These are phyloP conservation scores for Aricia artaxerxes DNA, from an alignment of 2,888 invertebrate species.

Conservation along the genomic window DNA sequence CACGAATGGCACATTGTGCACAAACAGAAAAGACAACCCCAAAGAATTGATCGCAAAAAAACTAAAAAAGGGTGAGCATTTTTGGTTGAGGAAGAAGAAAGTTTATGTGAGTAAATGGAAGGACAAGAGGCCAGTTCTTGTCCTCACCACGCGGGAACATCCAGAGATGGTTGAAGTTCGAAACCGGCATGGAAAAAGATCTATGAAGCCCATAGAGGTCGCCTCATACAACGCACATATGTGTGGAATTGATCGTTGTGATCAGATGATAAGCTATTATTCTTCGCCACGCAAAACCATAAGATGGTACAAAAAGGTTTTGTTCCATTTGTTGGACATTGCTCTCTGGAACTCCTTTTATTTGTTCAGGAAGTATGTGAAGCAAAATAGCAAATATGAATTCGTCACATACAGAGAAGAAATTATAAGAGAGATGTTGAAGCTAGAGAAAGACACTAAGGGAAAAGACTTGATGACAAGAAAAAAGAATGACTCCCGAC, in stretches of 20 bases:
- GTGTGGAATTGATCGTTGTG: constrained; percentile 43
- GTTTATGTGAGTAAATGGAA: too few species aligned
- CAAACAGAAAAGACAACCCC: too few species aligned
- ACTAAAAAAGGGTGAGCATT: too few species aligned
- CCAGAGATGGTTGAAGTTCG: constrained; percentile 40
- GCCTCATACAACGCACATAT: constrained; percentile 38
- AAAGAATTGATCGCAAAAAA: too few species aligned
- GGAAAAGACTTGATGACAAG: constrained; percentile 37
- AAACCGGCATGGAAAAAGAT: constrained; percentile 42
- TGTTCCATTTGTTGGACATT: constrained; percentile 48
- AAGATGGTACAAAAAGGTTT: constrained; percentile 50
- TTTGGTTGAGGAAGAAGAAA: too few species aligned
- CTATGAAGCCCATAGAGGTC: constrained; percentile 44
- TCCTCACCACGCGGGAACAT: constrained; percentile 35
- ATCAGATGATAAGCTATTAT: constrained; percentile 47
- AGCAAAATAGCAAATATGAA: constrained; percentile 37
- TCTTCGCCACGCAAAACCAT: constrained; percentile 47
- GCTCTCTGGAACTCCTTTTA: constrained; percentile 47
- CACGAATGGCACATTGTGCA: constrained; percentile 42
- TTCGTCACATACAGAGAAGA: constrained; percentile 35
- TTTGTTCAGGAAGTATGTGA: constrained; percentile 37
- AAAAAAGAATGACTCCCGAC: constrained; percentile 1
- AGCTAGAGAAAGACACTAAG: constrained; percentile 34
- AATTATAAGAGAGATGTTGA: constrained; percentile 36
- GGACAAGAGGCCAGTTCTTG: too few species aligned